Percentiles rank a stretch among this genome's conserved stretches.
These are phyloP conservation scores for Proales similis DNA, from an alignment of 1,140 invertebrate species.

Conservation along the genomic window DNA sequence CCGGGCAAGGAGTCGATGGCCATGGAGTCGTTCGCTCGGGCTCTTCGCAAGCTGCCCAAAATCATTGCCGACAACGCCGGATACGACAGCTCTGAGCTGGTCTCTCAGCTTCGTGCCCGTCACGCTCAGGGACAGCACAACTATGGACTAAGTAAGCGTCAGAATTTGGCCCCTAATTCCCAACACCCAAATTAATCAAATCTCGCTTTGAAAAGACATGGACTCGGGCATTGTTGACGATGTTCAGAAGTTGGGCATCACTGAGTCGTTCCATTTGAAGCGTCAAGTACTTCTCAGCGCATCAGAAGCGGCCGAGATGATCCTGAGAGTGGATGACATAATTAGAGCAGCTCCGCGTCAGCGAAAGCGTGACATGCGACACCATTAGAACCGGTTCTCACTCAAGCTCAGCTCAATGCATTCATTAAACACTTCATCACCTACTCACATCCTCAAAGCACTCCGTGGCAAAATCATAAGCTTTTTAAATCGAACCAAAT, in stretches of 20 bases:
- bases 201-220: constrained; percentile 64
- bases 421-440: no score
- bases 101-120: constrained; percentile 77
- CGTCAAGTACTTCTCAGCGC: constrained; percentile 86
- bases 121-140: constrained; percentile 71
- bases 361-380: constrained; percentile 69
- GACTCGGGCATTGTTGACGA: constrained; percentile 71
- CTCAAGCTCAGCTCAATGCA: no score
- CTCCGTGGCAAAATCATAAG: no score
- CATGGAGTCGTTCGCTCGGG: constrained; percentile 87
- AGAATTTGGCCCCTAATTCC: background rate
- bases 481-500: no score
- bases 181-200: background rate
- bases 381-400: constrained; percentile 34
- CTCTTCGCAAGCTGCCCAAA: constrained; percentile 75
- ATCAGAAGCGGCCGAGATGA: constrained; percentile 96
- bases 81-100: constrained; percentile 88
- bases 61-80: constrained; percentile 97
- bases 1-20: constrained; percentile 93
- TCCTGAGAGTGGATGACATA: constrained; percentile 93
- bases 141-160: constrained; percentile 69
- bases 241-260: constrained; percentile 81
- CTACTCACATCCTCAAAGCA: no score
- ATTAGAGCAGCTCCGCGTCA: constrained; percentile 86
- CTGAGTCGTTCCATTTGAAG: constrained; percentile 93